Evolutionary conservation across 2,888 invertebrate species (phyloP), one percentile per base, ranked within the genome.

Genomic region (Eilema sororculum): DNA sequence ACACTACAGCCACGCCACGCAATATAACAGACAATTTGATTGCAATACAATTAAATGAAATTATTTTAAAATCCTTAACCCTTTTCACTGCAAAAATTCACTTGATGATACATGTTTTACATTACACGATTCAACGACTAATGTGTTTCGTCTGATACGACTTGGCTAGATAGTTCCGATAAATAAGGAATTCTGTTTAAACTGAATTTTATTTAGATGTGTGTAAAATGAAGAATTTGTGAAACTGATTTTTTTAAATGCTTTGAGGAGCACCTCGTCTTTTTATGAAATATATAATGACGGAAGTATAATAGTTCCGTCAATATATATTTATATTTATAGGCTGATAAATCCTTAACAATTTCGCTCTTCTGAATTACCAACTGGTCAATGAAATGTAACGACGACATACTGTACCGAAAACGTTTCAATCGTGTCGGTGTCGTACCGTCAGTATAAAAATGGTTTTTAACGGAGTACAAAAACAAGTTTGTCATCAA

Each of bases 401-500:
- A 10, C 20, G 12, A 1, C 20, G 12, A 9, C 41, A 41, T 24
- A 25, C 20, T 46, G 22, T 10, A 20, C 24, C 0, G 25, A 59
- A 13, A 13, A 28, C n/a, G 8, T 52, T 9, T n/a, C 6, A 28
- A 16, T 65, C 64, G 64, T 69, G 28, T 65, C 64, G 68, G 22
- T 20, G 22, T 20, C 58, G 68, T 69, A 12, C n/a, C 65, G 69
- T 65, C 12, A 2, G 25, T 25, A 22, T 10, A 37, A 61, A 59
- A 64, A 57, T 20, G 24, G 3, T 56, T 46, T 24, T 58, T 59
- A 59, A 64, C 75, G 71, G 66, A 72, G 72, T 59, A 13, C 41
- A 16, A 46, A 75, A 83, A 84, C 82, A 67, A 75, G 80, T 80
- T 84, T 77, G 72, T 78, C 81, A 82, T 84, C 78, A 80, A 78